Percentiles rank a stretch among this genome's conserved stretches.
phyloP scores from a whole-genome alignment of 2,888 invertebrate genomes.

The Idaea biselata region DNA sequence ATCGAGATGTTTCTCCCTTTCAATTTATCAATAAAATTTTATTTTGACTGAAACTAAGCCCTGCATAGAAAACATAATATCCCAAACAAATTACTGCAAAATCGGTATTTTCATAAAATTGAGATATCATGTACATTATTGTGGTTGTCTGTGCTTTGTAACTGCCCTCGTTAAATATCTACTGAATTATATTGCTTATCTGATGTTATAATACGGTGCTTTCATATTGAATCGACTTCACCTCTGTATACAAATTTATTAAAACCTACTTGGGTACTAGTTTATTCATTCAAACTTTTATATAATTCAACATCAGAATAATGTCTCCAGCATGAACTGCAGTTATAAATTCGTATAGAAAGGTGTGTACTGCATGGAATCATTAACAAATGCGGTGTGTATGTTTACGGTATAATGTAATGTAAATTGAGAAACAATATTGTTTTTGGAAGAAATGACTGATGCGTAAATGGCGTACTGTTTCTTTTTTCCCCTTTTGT shows the following conservation, averaged over 20 bases:
- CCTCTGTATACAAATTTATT: neutral
- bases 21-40: too few species aligned
- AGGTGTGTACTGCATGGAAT: neutral
- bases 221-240: neutral
- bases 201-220: neutral
- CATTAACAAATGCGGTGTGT: conserved; percentile 3
- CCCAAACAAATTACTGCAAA: neutral
- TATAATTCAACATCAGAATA: neutral
- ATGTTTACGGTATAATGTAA: conserved; percentile 36
- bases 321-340: neutral
- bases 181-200: neutral
- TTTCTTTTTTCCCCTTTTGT: conserved; percentile 78
- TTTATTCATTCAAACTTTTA: too few species aligned
- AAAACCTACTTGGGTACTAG: neutral
- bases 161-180: neutral
- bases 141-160: neutral
- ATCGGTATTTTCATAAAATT: neutral
- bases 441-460: conserved; percentile 73
- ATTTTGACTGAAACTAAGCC: neutral
- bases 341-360: neutral
- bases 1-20: too few species aligned
- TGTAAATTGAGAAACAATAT: conserved; percentile 45
- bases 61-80: neutral
- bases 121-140: neutral
- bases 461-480: conserved; percentile 76